Conservation (phyloP, 2,888 invertebrate genomes). For the Rhyacophila evoluta region DNA sequence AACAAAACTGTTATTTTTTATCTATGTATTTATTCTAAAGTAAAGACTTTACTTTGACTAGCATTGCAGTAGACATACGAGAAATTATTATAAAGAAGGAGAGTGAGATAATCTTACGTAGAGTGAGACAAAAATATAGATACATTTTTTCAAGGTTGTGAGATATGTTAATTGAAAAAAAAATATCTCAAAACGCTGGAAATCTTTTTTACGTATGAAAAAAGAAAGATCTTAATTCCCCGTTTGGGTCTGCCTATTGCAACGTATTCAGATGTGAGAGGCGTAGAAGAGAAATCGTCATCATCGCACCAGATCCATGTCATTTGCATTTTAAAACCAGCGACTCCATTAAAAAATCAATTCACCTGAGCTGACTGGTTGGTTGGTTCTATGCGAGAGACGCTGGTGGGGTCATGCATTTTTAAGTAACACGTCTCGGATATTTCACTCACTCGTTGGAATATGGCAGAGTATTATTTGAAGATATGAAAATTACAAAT, state of each 20-base stretch:
- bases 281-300: neutral
- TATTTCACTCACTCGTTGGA: neutral
- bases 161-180: too few species aligned
- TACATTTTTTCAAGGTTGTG: too few species aligned
- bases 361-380: neutral
- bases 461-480: neutral
- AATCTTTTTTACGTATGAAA: too few species aligned
- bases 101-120: too few species aligned
- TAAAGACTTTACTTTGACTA: too few species aligned
- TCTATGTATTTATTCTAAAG: too few species aligned
- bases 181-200: too few species aligned
- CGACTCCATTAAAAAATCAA: constrained; percentile 21
- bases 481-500: neutral
- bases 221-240: neutral
- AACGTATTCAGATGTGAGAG: neutral
- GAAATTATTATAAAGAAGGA: too few species aligned
- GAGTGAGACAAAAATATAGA: too few species aligned
- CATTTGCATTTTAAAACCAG: constrained; percentile 5
- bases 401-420: neutral
- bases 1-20: too few species aligned
- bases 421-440: neutral
- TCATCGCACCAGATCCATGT: neutral
- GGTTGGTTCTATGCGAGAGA: neutral
- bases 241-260: neutral
- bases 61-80: too few species aligned